Conservation (phyloP, 2,888 invertebrate genomes). For the Craniophora ligustri region DNA sequence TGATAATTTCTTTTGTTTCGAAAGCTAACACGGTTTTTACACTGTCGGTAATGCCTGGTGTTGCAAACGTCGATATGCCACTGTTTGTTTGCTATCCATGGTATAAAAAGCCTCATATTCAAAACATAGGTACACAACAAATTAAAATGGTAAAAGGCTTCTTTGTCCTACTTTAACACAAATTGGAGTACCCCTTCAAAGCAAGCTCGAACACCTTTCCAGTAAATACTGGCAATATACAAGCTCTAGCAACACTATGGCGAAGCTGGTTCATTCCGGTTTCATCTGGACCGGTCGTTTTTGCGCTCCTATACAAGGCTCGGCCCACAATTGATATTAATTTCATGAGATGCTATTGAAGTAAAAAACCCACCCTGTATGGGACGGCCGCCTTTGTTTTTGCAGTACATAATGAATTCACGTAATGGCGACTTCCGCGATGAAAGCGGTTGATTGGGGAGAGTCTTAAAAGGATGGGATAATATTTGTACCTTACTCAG, state of each 20-base stretch:
- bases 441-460: slow-evolving; percentile 45
- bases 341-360: slow-evolving; percentile 74
- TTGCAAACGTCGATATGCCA: no score
- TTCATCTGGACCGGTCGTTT: slow-evolving; percentile 43
- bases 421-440: slow-evolving; percentile 35
- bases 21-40: no score
- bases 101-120: no score
- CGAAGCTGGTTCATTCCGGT: slow-evolving; percentile 36
- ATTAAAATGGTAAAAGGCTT: no score
- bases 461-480: slow-evolving; percentile 22
- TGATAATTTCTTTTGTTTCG: no score
- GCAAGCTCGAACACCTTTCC: not conserved
- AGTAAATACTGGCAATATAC: not conserved
- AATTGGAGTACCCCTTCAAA: no score
- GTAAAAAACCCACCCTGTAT: slow-evolving; percentile 62
- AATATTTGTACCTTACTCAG: slow-evolving; percentile 29
- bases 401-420: slow-evolving; percentile 31
- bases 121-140: no score
- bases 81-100: no score
- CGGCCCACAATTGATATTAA: slow-evolving; percentile 79
- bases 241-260: slow-evolving; percentile 25
- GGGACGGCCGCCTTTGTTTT: slow-evolving; percentile 38
- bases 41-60: no score
- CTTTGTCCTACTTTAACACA: no score
- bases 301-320: slow-evolving; percentile 62